Conservation (phyloP, 2,113 vertebrate genomes). For the Cephalopterus ornatus region DNA sequence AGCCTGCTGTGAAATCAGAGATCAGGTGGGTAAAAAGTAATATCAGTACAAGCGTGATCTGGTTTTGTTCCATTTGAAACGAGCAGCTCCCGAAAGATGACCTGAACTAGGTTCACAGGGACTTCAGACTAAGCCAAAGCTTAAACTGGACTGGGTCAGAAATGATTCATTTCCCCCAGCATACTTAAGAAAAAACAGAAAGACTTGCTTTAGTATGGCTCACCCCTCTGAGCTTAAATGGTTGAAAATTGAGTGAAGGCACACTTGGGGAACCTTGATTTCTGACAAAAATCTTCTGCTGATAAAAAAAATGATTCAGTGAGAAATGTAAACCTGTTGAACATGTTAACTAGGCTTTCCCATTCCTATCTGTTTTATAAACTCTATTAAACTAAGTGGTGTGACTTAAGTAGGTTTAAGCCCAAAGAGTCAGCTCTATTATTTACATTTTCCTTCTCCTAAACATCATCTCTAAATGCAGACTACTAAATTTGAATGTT, state of each 20-base stretch:
- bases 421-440: background rate
- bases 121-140: background rate
- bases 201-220: background rate
- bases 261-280: background rate
- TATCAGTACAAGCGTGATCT: rapidly evolving
- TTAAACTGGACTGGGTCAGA: background rate
- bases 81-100: background rate
- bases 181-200: background rate
- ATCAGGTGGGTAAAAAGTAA: background rate
- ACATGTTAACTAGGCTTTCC: background rate
- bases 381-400: background rate
- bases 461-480: background rate
- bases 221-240: background rate
- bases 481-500: background rate
- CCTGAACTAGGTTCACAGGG: background rate
- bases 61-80: background rate
- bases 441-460: background rate
- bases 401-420: background rate
- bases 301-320: background rate
- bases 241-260: background rate
- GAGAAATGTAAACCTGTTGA: background rate
- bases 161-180: background rate
- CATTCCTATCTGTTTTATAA: background rate
- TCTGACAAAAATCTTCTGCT: background rate
- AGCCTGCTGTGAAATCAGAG: background rate